phyloP scores from a whole-genome alignment of 2,797 vertebrate species.

The Aplochiton taeniatus region DNA sequence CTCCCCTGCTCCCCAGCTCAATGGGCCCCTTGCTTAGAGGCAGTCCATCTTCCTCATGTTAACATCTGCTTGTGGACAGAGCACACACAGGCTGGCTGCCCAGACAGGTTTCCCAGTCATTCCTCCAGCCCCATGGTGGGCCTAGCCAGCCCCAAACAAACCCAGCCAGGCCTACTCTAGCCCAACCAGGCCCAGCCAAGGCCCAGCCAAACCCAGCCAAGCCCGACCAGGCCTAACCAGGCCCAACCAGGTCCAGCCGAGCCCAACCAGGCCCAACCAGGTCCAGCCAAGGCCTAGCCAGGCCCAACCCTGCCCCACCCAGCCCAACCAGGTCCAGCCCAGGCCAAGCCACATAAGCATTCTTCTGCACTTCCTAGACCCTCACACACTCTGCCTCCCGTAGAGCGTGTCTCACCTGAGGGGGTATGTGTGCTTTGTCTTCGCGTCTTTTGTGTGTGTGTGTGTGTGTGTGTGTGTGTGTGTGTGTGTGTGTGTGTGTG shows the following conservation, averaged over 20 bases:
- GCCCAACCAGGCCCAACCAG: too few relatives aligned
- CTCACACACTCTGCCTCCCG: constrained; percentile 25
- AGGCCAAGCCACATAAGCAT: constrained; percentile 60
- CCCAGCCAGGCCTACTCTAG: too few relatives aligned
- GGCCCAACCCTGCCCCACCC: background rate
- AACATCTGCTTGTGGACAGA: constrained; percentile 65
- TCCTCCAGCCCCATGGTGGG: constrained; percentile 2
- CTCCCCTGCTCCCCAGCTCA: constrained; percentile 52
- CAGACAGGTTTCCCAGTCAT: constrained; percentile 1
- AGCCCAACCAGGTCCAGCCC: too few relatives aligned
- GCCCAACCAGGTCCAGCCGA: too few relatives aligned
- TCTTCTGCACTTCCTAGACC: constrained; percentile 31
- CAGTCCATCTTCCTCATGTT: constrained; percentile 66
- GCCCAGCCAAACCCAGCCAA: too few relatives aligned
- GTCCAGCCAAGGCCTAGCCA: too few relatives aligned
- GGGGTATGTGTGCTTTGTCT: constrained; percentile 17
- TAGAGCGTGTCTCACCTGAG: constrained; percentile 51
- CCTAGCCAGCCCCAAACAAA: too few relatives aligned
- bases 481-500: background rate
- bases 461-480: constrained; percentile 11
- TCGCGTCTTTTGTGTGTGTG: constrained; percentile 5
- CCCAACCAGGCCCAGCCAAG: too few relatives aligned
- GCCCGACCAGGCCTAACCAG: constrained; percentile 51
- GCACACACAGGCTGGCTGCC: constrained; percentile 57
- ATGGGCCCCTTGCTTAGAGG: constrained; percentile 54